Evolutionary conservation across 2,113 vertebrate genomes (phyloP).

Genomic region (Brachionichthys hirsutus): DNA sequence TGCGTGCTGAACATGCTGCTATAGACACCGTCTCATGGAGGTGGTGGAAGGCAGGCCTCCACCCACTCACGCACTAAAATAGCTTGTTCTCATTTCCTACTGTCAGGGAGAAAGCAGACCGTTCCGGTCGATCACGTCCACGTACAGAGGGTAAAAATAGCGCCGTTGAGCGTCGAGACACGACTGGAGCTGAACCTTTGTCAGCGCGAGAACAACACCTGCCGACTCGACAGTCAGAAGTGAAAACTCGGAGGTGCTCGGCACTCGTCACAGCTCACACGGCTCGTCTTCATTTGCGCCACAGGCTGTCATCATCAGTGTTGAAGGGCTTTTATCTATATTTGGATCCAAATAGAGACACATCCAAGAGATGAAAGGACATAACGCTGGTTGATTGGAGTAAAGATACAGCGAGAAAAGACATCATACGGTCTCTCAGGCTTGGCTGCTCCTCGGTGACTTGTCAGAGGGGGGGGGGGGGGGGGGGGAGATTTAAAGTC

Average conservation of each 20-base stretch:
- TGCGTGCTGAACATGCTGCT: not conserved
- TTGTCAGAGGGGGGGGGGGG: too few relatives aligned
- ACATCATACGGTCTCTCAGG: too few relatives aligned
- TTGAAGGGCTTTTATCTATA: too few relatives aligned
- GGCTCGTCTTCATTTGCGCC: not conserved
- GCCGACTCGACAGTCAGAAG: not conserved
- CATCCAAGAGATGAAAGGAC: too few relatives aligned
- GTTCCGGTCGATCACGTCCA: constrained; percentile 23
- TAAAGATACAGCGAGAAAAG: too few relatives aligned
- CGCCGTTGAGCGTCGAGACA: not conserved
- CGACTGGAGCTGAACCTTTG: not conserved
- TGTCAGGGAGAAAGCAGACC: constrained; percentile 22
- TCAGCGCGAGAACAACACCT: not conserved
- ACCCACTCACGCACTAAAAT: constrained; percentile 30
- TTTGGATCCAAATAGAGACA: too few relatives aligned
- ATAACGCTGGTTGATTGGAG: too few relatives aligned
- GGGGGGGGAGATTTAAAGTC: too few relatives aligned
- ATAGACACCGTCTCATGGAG: not conserved
- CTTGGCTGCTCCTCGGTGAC: too few relatives aligned
- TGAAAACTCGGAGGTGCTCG: not conserved
- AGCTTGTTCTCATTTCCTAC: constrained; percentile 39
- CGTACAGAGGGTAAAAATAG: constrained; percentile 33
- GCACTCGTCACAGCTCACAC: not conserved
- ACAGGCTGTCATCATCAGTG: not conserved
- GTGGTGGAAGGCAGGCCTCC: not conserved